phyloP scores from a whole-genome alignment of 1,140 invertebrate genomes.

The Bombus superbus region DNA sequence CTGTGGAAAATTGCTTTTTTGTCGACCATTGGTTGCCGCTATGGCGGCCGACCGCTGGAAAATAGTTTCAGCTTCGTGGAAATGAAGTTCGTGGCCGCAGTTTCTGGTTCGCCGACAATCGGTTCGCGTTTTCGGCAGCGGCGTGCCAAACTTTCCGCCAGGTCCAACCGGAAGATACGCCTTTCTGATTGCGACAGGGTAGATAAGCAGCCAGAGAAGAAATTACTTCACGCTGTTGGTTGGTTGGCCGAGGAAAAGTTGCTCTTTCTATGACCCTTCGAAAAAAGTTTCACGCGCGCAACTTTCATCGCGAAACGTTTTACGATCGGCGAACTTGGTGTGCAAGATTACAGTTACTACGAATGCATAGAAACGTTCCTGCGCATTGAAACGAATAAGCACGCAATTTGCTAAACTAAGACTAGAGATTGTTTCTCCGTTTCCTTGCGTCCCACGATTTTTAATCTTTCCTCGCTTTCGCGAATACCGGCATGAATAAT shows the following conservation, averaged over 20 bases:
- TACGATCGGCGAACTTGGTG: constrained; percentile 14
- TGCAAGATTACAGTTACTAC: constrained; percentile 23
- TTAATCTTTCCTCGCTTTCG: background rate
- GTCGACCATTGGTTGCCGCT: background rate
- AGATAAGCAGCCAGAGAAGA: constrained; percentile 22
- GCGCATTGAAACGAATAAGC: background rate
- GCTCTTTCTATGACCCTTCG: background rate
- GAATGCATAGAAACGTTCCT: background rate
- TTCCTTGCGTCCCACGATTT: too few species aligned
- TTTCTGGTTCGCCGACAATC: constrained; percentile 13
- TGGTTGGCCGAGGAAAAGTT: constrained; percentile 10
- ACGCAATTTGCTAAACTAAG: background rate
- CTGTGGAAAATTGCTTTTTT: constrained; percentile 22
- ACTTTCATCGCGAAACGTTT: constrained; percentile 21
- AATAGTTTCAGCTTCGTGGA: constrained; percentile 9
- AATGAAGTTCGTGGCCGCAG: constrained; percentile 3
- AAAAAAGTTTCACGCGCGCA: background rate
- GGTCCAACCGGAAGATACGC: constrained; percentile 18
- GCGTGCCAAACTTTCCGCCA: background rate
- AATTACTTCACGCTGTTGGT: constrained; percentile 46
- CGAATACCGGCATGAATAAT: background rate
- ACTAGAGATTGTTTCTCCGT: background rate
- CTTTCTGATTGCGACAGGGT: constrained; percentile 35
- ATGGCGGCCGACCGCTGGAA: background rate
- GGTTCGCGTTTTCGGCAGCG: constrained; percentile 2